phyloP scores from a whole-genome alignment of 2,888 invertebrate genomes.

The Phasia obesa region DNA sequence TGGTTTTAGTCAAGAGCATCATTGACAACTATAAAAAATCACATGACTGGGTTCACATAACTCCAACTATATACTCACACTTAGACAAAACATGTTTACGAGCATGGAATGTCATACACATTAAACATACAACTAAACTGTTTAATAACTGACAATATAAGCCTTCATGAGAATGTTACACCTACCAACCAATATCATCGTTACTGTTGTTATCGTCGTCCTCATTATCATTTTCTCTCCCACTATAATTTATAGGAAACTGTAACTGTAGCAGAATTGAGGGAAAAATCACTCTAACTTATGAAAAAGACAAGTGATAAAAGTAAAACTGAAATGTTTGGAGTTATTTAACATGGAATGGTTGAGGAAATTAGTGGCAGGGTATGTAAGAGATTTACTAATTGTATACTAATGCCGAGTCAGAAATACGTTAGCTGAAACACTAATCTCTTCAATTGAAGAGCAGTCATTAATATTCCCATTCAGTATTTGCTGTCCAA shows the following conservation, averaged over 20 bases:
- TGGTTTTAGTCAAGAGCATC: conserved; percentile 75
- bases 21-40: conserved; percentile 35
- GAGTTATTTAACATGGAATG: not conserved
- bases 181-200: conserved; percentile 2
- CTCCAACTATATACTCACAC: not conserved
- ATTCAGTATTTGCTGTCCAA: not conserved
- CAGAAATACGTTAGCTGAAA: conserved; percentile 4
- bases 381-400: conserved; percentile 55
- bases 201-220: not conserved
- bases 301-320: conserved; percentile 42
- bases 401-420: conserved; percentile 45
- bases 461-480: not conserved
- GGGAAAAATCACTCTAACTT: conserved; percentile 24
- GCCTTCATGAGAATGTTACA: conserved; percentile 45
- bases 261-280: too few species aligned
- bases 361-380: not conserved
- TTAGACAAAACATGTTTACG: conserved; percentile 11
- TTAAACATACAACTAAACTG: conserved; percentile 17
- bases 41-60: conserved; percentile 27
- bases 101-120: conserved; percentile 1
- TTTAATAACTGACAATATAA: conserved; percentile 62
- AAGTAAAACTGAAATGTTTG: conserved; percentile 21
- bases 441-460: not conserved
- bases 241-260: not conserved
- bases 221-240: not conserved